phyloP scores from a whole-genome alignment of 2,888 invertebrate species.

The Apotomis capreana region DNA sequence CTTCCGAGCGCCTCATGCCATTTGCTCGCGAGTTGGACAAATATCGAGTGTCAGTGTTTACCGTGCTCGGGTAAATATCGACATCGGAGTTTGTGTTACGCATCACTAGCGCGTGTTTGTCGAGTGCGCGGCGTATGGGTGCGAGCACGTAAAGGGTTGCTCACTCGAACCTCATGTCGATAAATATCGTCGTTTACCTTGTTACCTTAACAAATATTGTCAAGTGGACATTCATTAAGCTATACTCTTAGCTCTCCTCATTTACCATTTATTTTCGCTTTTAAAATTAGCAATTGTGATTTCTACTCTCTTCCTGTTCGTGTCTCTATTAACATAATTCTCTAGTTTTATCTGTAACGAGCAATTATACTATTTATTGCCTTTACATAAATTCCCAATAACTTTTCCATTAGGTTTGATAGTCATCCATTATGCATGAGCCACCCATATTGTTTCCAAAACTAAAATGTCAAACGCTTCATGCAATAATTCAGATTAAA shows the following conservation, averaged over 20 bases:
- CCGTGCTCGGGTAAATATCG: constrained; percentile 77
- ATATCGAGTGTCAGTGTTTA: constrained; percentile 78
- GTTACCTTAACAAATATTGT: constrained; percentile 71
- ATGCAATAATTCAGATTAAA: constrained; percentile 79
- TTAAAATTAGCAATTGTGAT: constrained; percentile 35
- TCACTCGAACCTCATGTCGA: constrained; percentile 75
- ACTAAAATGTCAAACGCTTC: constrained; percentile 69
- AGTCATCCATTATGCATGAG: constrained; percentile 72
- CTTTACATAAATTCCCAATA: constrained; percentile 72
- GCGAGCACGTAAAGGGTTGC: constrained; percentile 76
- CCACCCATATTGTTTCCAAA: constrained; percentile 77
- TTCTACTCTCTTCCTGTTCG: constrained; percentile 20
- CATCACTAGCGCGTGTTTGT: constrained; percentile 81
- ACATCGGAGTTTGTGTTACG: constrained; percentile 81
- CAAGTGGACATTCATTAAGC: constrained; percentile 59
- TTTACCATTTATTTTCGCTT: constrained; percentile 27
- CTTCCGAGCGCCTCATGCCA: constrained; percentile 68
- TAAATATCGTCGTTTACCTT: constrained; percentile 76
- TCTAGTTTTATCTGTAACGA: constrained; percentile 50
- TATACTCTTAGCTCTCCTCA: constrained; percentile 39
- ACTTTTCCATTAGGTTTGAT: constrained; percentile 66
- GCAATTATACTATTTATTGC: constrained; percentile 72
- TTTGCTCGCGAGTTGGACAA: constrained; percentile 77
- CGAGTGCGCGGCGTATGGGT: constrained; percentile 65
- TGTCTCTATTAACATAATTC: constrained; percentile 38